These are phyloP conservation scores for Anarhynchus alexandrinus DNA, from an alignment of 2,113 vertebrate genomes.

Conservation along the genomic window DNA sequence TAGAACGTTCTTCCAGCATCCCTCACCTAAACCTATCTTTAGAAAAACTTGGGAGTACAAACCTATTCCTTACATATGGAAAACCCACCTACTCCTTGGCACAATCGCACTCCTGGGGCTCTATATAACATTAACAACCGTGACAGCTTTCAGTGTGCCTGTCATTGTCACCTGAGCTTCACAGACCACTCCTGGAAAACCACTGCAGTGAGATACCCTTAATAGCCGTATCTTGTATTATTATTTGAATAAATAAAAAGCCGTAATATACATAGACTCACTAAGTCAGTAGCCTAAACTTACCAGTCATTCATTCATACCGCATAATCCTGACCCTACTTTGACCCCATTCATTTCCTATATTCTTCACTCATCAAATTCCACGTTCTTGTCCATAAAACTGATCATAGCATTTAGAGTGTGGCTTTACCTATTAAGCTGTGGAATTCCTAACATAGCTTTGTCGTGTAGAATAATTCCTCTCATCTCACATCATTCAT, in stretches of 20 bases:
- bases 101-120: not conserved
- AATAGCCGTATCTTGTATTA: not conserved
- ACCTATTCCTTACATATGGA: not conserved
- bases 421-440: not conserved
- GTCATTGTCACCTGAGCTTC: not conserved
- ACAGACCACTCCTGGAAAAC: not conserved
- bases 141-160: not conserved
- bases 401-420: not conserved
- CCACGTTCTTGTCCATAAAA: not conserved
- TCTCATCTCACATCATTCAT: not conserved
- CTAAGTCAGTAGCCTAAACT: not conserved
- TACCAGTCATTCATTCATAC: not conserved
- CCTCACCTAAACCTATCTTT: not conserved
- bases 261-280: not conserved
- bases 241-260: not conserved
- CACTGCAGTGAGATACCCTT: not conserved
- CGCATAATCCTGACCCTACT: not conserved
- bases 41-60: not conserved
- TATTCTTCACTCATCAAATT: not conserved
- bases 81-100: not conserved
- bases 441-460: not conserved
- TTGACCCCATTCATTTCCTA: not conserved
- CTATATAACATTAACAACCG: not conserved
- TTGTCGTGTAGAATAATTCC: not conserved
- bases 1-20: not conserved